A percentile compares a stretch with the other conserved stretches of the same genome.
Evolutionary conservation across 2,888 invertebrate species (phyloP).

Genomic region (Drosophila austrosaltans): DNA sequence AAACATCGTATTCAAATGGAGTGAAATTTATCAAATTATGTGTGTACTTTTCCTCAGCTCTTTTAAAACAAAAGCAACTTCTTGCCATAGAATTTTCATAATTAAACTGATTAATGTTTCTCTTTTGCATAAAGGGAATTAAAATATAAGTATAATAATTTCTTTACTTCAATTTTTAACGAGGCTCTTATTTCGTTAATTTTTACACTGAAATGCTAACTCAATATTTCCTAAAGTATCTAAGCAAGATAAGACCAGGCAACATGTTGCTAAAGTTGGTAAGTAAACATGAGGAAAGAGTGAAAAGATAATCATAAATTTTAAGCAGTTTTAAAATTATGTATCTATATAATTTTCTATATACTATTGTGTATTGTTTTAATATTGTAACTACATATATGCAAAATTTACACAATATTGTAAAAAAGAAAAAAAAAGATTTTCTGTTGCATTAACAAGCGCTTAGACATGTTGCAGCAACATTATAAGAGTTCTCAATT

Average conservation of each 20-base stretch:
- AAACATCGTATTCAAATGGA: conserved; percentile 33
- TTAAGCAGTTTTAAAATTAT: background rate
- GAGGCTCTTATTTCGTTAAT: background rate
- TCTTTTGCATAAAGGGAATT: background rate
- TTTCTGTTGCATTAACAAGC: no score
- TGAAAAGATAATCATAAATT: background rate
- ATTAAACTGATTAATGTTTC: background rate
- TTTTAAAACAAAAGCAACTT: background rate
- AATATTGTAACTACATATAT: no score
- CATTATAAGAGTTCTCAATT: conserved; percentile 11
- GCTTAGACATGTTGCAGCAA: background rate
- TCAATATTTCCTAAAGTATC: background rate
- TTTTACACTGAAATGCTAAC: background rate
- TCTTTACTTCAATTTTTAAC: no score
- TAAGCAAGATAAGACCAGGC: conserved; percentile 7
- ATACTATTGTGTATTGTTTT: no score
- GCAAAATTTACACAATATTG: no score
- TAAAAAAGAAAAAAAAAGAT: no score
- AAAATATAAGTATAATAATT: no score
- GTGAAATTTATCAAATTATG: conserved; percentile 8
- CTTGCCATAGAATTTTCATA: no score
- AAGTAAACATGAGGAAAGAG: background rate
- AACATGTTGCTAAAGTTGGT: conserved; percentile 39
- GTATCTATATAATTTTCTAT: no score
- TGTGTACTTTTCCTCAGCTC: background rate